Evolutionary conservation across 2,888 invertebrate genomes (phyloP).

Genomic region (Cheilosia vulpina): DNA sequence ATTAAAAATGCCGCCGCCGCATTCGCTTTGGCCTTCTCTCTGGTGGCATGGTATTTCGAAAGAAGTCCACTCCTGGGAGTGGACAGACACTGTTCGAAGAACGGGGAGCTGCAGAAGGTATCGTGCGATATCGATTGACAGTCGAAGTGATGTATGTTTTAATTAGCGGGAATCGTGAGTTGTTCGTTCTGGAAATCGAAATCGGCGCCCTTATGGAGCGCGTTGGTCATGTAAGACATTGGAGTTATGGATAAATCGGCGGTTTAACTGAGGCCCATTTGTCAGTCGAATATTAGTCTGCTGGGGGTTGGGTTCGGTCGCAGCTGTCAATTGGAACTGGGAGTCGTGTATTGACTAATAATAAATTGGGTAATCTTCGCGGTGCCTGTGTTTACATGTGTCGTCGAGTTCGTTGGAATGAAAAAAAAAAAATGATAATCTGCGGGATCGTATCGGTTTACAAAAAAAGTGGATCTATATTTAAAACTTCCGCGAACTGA

Average conservation of each 20-base stretch:
- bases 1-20: slow-evolving; percentile 60
- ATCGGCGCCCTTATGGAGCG: slow-evolving; percentile 27
- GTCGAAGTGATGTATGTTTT: slow-evolving; percentile 67
- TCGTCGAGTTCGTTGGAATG: not conserved
- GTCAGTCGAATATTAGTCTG: not conserved
- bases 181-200: slow-evolving; percentile 24
- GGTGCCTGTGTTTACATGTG: not conserved
- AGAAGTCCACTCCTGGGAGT: slow-evolving; percentile 44
- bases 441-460: not conserved
- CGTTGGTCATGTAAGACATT: slow-evolving; percentile 20
- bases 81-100: not conserved
- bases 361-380: slow-evolving; percentile 1
- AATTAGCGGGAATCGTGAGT: slow-evolving; percentile 70
- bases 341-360: slow-evolving; percentile 3
- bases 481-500: too few species aligned
- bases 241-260: slow-evolving; percentile 42
- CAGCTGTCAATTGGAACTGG: slow-evolving; percentile 12
- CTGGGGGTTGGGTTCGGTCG: not conserved
- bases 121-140: slow-evolving; percentile 68
- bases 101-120: slow-evolving; percentile 9
- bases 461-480: not conserved
- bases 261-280: slow-evolving; percentile 12
- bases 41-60: slow-evolving; percentile 57
- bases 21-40: slow-evolving; percentile 28
- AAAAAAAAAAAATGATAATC: not conserved